Evolutionary conservation across 2,888 invertebrate species (phyloP).

Genomic region (Dryococelus australis): DNA sequence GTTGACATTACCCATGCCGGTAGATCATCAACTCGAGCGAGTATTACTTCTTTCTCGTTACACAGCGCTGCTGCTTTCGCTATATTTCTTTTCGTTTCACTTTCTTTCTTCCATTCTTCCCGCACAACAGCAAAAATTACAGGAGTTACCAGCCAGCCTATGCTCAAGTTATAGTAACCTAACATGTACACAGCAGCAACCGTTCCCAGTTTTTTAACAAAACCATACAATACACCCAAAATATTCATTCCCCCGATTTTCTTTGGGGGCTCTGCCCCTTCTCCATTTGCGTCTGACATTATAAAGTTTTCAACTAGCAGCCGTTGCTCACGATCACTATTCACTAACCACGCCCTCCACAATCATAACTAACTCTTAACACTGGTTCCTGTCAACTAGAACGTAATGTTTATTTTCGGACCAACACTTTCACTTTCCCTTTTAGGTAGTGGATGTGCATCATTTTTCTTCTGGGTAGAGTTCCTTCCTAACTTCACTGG

Average conservation of each 20-base stretch:
- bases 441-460: neutral
- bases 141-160: constrained; percentile 87
- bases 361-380: neutral
- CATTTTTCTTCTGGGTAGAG: neutral
- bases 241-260: constrained; percentile 54
- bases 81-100: constrained; percentile 73
- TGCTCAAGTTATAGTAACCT: constrained; percentile 87
- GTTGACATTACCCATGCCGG: constrained; percentile 85
- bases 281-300: neutral
- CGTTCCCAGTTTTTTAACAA: constrained; percentile 73
- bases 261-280: constrained; percentile 19
- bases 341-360: neutral
- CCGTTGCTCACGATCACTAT: neutral
- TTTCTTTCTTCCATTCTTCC: constrained; percentile 80
- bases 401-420: constrained; percentile 9
- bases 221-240: constrained; percentile 67
- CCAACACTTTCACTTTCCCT: neutral
- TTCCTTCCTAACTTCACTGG: no score
- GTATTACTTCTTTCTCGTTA: constrained; percentile 86
- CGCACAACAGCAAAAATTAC: constrained; percentile 80
- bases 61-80: constrained; percentile 80
- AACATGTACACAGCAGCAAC: constrained; percentile 80
- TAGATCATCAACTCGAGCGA: constrained; percentile 86
- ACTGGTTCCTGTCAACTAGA: neutral
- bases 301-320: neutral